Evolutionary conservation across 1,140 invertebrate genomes (phyloP).

Genomic region (Heliconius congener): DNA sequence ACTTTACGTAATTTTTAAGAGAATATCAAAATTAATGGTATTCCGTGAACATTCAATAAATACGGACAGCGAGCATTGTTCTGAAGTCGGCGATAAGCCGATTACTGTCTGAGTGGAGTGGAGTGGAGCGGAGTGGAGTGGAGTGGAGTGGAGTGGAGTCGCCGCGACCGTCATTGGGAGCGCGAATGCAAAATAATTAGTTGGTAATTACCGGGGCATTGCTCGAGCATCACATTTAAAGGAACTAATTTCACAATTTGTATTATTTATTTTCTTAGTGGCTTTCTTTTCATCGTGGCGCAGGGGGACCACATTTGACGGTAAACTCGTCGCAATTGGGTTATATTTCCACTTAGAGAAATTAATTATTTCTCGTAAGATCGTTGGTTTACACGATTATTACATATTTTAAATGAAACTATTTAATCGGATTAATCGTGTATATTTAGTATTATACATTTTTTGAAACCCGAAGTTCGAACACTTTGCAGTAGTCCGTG

Average conservation of each 20-base stretch:
- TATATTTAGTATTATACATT: too few relatives aligned
- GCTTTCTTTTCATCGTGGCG: too few relatives aligned
- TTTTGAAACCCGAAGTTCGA: too few relatives aligned
- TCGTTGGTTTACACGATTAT: too few relatives aligned
- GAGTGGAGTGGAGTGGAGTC: conserved; percentile 16
- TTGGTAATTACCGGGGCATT: neutral
- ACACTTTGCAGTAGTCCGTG: too few relatives aligned
- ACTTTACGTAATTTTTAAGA: neutral
- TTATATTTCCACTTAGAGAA: too few relatives aligned
- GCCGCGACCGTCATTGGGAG: conserved; percentile 4
- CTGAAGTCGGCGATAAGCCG: conserved; percentile 26
- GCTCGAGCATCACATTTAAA: neutral
- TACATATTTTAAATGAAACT: too few relatives aligned
- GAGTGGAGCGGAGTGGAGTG: neutral
- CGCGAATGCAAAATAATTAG: neutral
- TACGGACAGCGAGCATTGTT: conserved; percentile 12
- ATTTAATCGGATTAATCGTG: too few relatives aligned
- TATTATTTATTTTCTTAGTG: too few relatives aligned
- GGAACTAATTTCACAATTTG: neutral
- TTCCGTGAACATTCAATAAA: conserved; percentile 4
- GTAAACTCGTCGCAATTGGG: too few relatives aligned
- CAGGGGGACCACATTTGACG: too few relatives aligned
- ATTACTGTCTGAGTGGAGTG: conserved; percentile 17
- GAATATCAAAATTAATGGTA: neutral
- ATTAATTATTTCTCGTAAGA: too few relatives aligned